Conservation (phyloP, 2,797 vertebrate genomes). For the Avahi laniger region DNA sequence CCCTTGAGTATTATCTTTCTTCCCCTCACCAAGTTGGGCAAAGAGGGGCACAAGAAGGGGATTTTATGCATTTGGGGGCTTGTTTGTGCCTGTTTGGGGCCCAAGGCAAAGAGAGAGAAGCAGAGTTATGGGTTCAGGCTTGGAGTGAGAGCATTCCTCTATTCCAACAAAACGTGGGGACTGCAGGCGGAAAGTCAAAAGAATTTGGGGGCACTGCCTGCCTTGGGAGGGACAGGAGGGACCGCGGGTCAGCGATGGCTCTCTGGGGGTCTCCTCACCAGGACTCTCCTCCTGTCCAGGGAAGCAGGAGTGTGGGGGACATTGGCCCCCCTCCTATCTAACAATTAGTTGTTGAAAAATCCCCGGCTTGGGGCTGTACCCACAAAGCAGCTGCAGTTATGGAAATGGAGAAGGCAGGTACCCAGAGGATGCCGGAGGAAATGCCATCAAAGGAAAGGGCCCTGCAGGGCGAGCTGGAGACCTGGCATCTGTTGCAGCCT, state of each 20-base stretch:
- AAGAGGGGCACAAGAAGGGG: too few species aligned
- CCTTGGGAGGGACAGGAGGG: background rate
- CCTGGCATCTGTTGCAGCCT: background rate
- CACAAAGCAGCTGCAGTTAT: background rate
- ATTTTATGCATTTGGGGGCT: background rate
- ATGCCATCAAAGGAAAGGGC: fast-evolving
- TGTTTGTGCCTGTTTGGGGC: background rate
- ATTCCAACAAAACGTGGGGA: background rate
- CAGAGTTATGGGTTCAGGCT: background rate
- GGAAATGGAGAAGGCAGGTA: background rate
- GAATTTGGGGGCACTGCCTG: fast-evolving
- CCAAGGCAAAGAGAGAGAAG: background rate
- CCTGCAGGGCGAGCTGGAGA: too few species aligned
- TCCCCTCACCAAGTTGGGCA: background rate
- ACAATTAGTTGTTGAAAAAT: background rate
- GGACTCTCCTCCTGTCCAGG: fast-evolving
- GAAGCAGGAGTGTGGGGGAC: background rate
- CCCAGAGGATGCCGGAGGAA: too few species aligned
- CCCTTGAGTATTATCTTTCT: background rate
- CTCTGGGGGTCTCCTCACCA: background rate
- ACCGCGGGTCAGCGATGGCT: fast-evolving
- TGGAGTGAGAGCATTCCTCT: background rate
- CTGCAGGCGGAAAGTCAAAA: background rate
- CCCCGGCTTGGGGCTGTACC: background rate
- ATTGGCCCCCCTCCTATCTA: background rate